Evolutionary conservation across 2,797 vertebrate genomes (phyloP).

Genomic region (Salmo trutta): DNA sequence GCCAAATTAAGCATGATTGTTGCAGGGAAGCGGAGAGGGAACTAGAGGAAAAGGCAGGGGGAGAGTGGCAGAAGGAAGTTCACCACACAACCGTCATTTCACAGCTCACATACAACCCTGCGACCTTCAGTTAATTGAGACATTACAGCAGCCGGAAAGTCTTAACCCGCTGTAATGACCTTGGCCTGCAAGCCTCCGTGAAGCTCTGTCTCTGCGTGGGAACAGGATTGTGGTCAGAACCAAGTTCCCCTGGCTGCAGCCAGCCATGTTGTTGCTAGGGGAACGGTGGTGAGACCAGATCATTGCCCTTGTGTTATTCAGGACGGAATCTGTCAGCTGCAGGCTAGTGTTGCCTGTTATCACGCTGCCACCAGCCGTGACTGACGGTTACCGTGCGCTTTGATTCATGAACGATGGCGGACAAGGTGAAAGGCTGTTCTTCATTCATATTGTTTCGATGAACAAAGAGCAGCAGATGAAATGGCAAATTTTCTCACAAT

Average conservation of each 20-base stretch:
- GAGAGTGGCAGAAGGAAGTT: slow-evolving; percentile 2
- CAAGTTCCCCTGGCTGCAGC: neutral
- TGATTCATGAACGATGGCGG: neutral
- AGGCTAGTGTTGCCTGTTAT: neutral
- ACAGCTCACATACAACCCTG: slow-evolving; percentile 10
- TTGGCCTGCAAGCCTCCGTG: slow-evolving; percentile 6
- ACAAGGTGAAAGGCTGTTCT: neutral
- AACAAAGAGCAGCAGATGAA: neutral
- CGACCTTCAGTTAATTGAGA: slow-evolving; percentile 49
- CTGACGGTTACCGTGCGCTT: neutral
- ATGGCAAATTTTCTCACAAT: neutral
- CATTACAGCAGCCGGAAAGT: slow-evolving; percentile 36
- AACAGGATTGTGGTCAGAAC: neutral
- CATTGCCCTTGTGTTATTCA: neutral
- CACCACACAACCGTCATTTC: slow-evolving; percentile 2
- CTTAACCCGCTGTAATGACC: slow-evolving; percentile 45
- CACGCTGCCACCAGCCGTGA: neutral
- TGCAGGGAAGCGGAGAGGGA: neutral
- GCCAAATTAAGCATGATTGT: slow-evolving; percentile 20
- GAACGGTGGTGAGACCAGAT: neutral
- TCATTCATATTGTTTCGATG: neutral
- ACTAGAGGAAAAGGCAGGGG: too few species aligned
- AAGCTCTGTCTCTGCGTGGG: neutral
- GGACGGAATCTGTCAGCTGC: neutral
- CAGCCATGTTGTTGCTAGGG: slow-evolving; percentile 9